Evolutionary conservation across 2,797 vertebrate genomes (phyloP), one percentile per base, ranked within the genome.

Genomic region (Leptodactylus fallax): DNA sequence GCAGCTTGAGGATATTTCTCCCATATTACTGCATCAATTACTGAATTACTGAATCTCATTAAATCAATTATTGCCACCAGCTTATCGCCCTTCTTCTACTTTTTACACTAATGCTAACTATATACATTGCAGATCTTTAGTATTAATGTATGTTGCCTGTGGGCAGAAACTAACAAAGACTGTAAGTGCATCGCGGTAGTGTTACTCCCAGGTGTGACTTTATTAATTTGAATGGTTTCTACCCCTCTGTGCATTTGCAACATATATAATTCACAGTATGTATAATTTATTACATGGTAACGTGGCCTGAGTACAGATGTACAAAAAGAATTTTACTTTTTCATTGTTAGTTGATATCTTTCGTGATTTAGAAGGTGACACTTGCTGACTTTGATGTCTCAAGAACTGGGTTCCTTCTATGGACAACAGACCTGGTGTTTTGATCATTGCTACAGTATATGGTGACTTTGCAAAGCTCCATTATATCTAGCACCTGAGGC

Each of bases 31-130:
- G 72, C 72, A 77, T 72, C 72, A 85, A 85, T 85, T 85, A 85
- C 14, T 25, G 77, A 77, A 25, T 45, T 58, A 78, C 36, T 65
- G 71, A 85, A 78, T 85, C 83, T 85, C 72, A 85, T 85, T 85
- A 85, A 78, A 85, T 85, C 72, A 85, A 65, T 85, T 85, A 85
- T 78, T 85, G 83, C 83, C 72, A 85, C 83, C 83, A 85, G 83
- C 83, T 85, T 63, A 60, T 85, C 58, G 45, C 83, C 72, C 83
- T 85, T 65, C 55, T 16, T 85, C 45, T 85, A 85, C 83, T 55
- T 63, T 84, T 85, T 77, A 49, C 47, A 77, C 72, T 61, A 63
- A 25, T 65, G 83, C 72, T 60, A 78, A 77, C 72, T 51, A 77
- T 65, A 77, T 85, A 85, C 45, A 77, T 77, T 85, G 56, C 55